Conservation (phyloP, 2,797 vertebrate genomes). For the Pseudochromis fuscus region DNA sequence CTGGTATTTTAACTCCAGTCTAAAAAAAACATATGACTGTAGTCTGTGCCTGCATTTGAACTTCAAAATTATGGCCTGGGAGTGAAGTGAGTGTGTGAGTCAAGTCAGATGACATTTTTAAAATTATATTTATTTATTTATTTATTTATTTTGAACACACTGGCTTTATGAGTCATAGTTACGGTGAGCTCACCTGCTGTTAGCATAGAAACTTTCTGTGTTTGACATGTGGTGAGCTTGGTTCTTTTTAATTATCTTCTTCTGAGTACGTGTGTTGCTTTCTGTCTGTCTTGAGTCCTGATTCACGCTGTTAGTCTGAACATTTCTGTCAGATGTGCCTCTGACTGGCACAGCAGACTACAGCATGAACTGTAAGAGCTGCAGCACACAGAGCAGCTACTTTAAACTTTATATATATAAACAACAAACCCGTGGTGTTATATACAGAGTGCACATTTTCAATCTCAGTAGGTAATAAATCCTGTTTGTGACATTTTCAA, state of each 20-base stretch:
- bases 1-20: background rate
- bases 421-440: background rate
- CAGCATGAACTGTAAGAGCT: slow-evolving; percentile 1
- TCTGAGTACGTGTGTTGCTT: slow-evolving; percentile 16
- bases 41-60: slow-evolving; percentile 3
- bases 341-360: slow-evolving; percentile 8
- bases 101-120: slow-evolving; percentile 15
- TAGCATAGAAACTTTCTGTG: background rate
- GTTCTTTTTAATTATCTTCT: slow-evolving; percentile 36
- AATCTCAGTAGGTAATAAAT: slow-evolving; percentile 45
- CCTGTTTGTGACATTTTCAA: slow-evolving; percentile 70
- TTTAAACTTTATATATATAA: slow-evolving; percentile 19
- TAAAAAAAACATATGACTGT: background rate
- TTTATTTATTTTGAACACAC: no score
- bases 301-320: slow-evolving; percentile 19
- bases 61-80: background rate
- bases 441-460: slow-evolving; percentile 39
- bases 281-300: slow-evolving; percentile 24
- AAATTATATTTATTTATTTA: no score
- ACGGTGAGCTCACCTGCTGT: slow-evolving; percentile 38
- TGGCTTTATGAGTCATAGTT: slow-evolving; percentile 38
- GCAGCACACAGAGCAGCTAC: slow-evolving; percentile 4
- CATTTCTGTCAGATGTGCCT: slow-evolving; percentile 37
- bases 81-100: background rate
- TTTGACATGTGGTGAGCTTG: slow-evolving; percentile 18